Conservation (phyloP, 2,113 vertebrate species). For the Macroglossus sobrinus region DNA sequence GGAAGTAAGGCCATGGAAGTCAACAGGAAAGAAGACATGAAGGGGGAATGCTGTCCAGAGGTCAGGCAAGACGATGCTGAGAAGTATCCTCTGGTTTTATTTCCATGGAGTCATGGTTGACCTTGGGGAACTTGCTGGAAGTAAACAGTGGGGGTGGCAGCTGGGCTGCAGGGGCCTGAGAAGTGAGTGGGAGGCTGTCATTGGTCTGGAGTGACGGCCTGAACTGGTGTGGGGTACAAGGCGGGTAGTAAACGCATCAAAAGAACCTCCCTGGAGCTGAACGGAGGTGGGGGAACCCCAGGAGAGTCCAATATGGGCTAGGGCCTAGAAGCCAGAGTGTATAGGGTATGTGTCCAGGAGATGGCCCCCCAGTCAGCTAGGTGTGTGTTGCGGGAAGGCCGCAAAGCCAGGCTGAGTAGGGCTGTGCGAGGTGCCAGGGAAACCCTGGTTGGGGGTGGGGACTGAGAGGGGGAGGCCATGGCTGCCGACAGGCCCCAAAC, state of each 20-base stretch:
- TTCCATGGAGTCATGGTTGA: background rate
- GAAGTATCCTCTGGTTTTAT: slow-evolving; percentile 13
- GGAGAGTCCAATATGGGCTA: background rate
- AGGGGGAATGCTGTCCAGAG: background rate
- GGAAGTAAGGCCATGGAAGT: background rate
- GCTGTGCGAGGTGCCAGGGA: slow-evolving; percentile 21
- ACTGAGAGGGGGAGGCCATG: background rate
- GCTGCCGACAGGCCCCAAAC: slow-evolving; percentile 81
- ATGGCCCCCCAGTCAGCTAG: background rate
- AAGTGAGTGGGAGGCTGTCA: slow-evolving; percentile 19
- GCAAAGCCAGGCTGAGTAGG: background rate
- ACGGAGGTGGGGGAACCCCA: background rate
- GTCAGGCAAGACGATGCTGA: background rate
- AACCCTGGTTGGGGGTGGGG: slow-evolving; percentile 3
- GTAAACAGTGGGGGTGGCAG: background rate
- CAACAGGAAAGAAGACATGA: background rate
- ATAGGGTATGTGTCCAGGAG: background rate
- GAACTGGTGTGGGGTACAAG: background rate
- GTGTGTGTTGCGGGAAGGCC: background rate
- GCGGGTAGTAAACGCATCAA: background rate
- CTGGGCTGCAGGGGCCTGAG: slow-evolving; percentile 19
- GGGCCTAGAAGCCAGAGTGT: background rate
- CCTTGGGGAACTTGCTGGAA: background rate
- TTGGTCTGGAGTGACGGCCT: background rate
- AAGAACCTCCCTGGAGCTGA: background rate